Base-by-base conservation (phyloP, 1,140 invertebrate species). In the Pristionchus pacificus region DNA sequence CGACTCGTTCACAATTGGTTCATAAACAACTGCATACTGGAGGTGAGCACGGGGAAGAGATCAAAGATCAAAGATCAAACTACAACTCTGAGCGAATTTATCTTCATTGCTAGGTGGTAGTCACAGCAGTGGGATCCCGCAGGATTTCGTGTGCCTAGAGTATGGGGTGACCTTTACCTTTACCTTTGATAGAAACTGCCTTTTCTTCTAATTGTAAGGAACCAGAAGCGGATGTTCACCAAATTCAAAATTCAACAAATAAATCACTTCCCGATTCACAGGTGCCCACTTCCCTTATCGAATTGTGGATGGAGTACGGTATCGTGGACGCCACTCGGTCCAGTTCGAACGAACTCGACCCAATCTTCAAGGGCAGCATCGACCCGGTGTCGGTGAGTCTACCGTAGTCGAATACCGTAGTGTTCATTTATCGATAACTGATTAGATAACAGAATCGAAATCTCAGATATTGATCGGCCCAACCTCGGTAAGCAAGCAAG, bases 231-330 rank as follows among this genome's bases (percentile, higher is more conserved):
- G 2, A 33, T 1, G 14, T 1, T 1, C 10, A 25, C 30, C 29
- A 62, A 2, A n/a, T 57, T 78, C 67, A 62, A 49, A 28, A 19
- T 29, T 83, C 25, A 70, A 83, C 2, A 61, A 82, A 1, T 70
- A 79, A 58, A 3, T 65, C 31, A 1, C 2, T 10, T 6, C 19
- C 24, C 24, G 2, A 14, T 70, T 70, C 1, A 57, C 60, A 60
- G 24, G 82, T 81, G 14, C 80, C 80, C 33, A 68, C 74, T 1
- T 65, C 76, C 24, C 63, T 82, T 28, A 57, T 79, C 2, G 80
- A 82, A 33, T 68, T 84, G 24, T 82, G 80, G 80, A 80, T 74
- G 25, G 80, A 82, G 70, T 84, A 74, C 63, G 80, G 80, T 15
- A 62, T 82, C 27, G 57, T 84, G 3, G 74, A 59, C 61, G 73